Evolutionary conservation across 2,797 vertebrate species (phyloP).

Genomic region (Dermochelys coriacea): DNA sequence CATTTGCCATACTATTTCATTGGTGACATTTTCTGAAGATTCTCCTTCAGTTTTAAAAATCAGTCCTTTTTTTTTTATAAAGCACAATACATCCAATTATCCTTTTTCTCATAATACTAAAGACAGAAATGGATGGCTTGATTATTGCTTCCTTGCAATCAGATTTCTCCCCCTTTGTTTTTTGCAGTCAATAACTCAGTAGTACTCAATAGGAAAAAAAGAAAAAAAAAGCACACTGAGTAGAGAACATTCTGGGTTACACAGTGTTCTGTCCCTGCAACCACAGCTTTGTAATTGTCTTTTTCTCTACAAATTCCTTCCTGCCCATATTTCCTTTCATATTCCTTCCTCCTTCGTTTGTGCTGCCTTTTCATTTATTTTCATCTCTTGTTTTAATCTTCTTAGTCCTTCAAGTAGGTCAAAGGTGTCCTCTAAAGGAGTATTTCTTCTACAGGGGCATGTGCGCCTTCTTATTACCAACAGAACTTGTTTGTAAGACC

Average conservation of each 20-base stretch:
- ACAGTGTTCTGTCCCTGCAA: slow-evolving; percentile 7
- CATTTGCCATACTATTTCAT: slow-evolving; percentile 69
- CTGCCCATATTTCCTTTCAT: slow-evolving; percentile 17
- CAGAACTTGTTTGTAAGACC: not conserved
- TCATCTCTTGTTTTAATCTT: slow-evolving; percentile 37
- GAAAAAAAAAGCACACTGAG: not conserved
- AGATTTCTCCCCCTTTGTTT: slow-evolving; percentile 32
- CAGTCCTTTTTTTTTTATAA: slow-evolving; percentile 9
- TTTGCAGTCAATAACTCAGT: slow-evolving; percentile 9
- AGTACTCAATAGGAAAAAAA: slow-evolving; percentile 39
- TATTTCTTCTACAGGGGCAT: not conserved
- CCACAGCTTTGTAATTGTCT: not conserved
- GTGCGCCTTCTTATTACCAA: slow-evolving; percentile 19
- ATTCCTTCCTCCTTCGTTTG: slow-evolving; percentile 7
- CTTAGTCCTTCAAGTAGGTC: slow-evolving; percentile 40
- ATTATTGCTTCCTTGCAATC: slow-evolving; percentile 45
- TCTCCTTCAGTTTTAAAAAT: slow-evolving; percentile 53
- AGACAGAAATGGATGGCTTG: slow-evolving; percentile 43
- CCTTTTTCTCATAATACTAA: slow-evolving; percentile 49
- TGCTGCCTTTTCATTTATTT: slow-evolving; percentile 62
- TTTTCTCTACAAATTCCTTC: slow-evolving; percentile 21
- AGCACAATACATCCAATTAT: slow-evolving; percentile 58
- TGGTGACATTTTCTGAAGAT: slow-evolving; percentile 53
- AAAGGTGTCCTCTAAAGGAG: slow-evolving; percentile 29
- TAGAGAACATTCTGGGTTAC: not conserved